Conservation (phyloP, 2,888 invertebrate species). For the Eupithecia subumbrata region DNA sequence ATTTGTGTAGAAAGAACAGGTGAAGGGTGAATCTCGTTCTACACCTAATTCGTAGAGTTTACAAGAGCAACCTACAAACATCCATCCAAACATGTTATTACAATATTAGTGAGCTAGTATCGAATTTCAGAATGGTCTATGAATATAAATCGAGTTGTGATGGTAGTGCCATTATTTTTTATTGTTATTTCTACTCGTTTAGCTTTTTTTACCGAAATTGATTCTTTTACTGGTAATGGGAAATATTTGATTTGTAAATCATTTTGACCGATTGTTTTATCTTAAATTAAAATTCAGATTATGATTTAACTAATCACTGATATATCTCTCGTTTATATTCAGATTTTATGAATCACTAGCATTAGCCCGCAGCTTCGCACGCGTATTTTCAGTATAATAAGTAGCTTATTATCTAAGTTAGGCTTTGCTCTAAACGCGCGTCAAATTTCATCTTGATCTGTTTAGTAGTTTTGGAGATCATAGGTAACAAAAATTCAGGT, state of each 20-base stretch:
- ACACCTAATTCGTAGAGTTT: not conserved
- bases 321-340: not conserved
- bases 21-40: not conserved
- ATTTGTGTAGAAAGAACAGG: not conserved
- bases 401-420: too few relatives aligned
- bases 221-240: constrained; percentile 28
- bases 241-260: constrained; percentile 47
- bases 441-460: too few relatives aligned
- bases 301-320: not conserved
- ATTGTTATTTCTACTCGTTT: constrained; percentile 38
- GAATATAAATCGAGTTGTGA: constrained; percentile 47
- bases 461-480: too few relatives aligned
- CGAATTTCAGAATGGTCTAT: constrained; percentile 49
- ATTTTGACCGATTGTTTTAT: constrained; percentile 33
- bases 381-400: too few relatives aligned
- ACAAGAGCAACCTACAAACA: not conserved
- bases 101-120: constrained; percentile 37
- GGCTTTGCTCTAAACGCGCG: too few relatives aligned
- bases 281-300: constrained; percentile 1
- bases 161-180: constrained; percentile 44
- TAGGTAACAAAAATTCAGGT: too few relatives aligned
- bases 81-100: constrained; percentile 4
- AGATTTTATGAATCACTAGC: not conserved
- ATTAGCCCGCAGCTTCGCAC: too few relatives aligned
- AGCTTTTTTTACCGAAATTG: constrained; percentile 29